A percentile compares a stretch with the other conserved stretches of the same genome.
Evolutionary conservation across 2,113 vertebrate species (phyloP).

Genomic region (Siniperca chuatsi): DNA sequence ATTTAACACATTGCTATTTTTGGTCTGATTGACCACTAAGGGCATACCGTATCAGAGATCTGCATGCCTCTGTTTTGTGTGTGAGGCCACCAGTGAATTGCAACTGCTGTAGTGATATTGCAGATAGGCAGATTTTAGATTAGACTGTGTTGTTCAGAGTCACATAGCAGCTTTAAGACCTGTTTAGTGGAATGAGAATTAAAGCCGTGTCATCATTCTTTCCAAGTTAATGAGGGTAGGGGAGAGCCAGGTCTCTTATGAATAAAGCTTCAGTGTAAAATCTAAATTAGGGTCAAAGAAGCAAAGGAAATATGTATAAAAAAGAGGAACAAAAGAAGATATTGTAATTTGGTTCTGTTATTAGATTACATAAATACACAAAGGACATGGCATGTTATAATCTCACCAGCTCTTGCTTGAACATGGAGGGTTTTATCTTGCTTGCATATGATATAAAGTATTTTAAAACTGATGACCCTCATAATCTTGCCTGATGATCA

Average conservation of each 20-base stretch:
- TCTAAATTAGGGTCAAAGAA: conserved; percentile 8
- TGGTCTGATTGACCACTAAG: background rate
- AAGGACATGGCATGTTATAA: background rate
- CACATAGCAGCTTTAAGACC: conserved; percentile 57
- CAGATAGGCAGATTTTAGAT: conserved; percentile 11
- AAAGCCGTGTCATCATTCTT: conserved; percentile 52
- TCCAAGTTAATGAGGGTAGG: conserved; percentile 30
- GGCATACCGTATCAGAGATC: background rate
- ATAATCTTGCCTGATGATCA: background rate
- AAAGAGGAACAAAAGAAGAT: background rate
- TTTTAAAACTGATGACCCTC: background rate
- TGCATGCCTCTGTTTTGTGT: background rate
- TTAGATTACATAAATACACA: background rate
- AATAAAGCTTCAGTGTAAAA: conserved; percentile 41
- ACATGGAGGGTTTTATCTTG: background rate
- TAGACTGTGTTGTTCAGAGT: conserved; percentile 24
- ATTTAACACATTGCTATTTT: background rate
- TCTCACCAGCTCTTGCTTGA: background rate
- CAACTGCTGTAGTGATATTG: background rate
- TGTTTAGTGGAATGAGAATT: conserved; percentile 72
- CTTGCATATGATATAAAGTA: background rate
- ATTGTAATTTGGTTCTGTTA: background rate
- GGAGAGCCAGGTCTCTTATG: conserved; percentile 33
- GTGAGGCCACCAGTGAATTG: background rate
- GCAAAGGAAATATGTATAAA: background rate